phyloP scores from a whole-genome alignment of 2,888 invertebrate species.

The Luperina nickerlii region DNA sequence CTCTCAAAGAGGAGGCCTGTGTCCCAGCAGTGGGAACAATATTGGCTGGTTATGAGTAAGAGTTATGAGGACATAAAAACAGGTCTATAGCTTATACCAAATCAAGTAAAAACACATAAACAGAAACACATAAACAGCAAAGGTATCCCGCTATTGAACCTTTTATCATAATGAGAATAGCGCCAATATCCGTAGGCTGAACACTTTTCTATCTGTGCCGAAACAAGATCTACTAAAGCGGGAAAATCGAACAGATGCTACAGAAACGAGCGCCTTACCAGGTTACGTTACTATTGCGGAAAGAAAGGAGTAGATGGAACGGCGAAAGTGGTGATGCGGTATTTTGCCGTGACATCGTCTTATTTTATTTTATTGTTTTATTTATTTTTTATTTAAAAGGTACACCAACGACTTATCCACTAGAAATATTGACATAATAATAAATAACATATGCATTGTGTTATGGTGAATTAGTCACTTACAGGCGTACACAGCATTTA shows the following conservation, averaged over 20 bases:
- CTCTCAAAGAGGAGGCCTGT: too few species aligned
- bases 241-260: constrained; percentile 82
- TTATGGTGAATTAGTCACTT: too few species aligned
- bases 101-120: constrained; percentile 37
- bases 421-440: too few species aligned
- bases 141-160: constrained; percentile 60
- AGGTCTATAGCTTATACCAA: background rate
- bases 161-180: constrained; percentile 71
- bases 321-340: constrained; percentile 45
- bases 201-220: constrained; percentile 64
- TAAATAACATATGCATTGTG: too few species aligned
- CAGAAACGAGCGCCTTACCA: constrained; percentile 78
- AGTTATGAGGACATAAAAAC: too few species aligned
- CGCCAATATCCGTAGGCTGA: constrained; percentile 66
- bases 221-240: constrained; percentile 74
- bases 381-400: too few species aligned
- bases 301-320: constrained; percentile 59
- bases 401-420: too few species aligned
- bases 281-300: constrained; percentile 76
- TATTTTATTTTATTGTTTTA: too few species aligned
- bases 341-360: background rate
- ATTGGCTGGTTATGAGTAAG: too few species aligned
- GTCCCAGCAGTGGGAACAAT: too few species aligned
- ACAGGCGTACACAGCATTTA: too few species aligned
- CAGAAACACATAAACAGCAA: constrained; percentile 40